These are phyloP conservation scores for Goniozus legneri DNA, from an alignment of 1,140 invertebrate genomes.

Conservation along the genomic window DNA sequence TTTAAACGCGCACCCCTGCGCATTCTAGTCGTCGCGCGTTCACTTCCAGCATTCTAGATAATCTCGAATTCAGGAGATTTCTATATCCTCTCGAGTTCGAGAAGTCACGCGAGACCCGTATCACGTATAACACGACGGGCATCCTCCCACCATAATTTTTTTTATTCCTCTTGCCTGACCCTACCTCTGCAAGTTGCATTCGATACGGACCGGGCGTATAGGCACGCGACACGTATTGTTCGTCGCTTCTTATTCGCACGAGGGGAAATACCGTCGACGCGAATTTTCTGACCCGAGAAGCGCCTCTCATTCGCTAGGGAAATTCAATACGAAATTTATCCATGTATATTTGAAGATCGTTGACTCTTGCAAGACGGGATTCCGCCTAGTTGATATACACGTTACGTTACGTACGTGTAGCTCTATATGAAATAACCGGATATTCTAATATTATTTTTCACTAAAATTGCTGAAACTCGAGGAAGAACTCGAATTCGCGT, in stretches of 20 bases:
- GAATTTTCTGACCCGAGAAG: too few relatives aligned
- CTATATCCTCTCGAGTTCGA: conserved; percentile 24
- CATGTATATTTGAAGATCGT: conserved; percentile 43
- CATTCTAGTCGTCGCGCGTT: too few relatives aligned
- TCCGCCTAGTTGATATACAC: too few relatives aligned
- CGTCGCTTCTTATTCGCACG: conserved; percentile 27
- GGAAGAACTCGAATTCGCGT: too few relatives aligned
- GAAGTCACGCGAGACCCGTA: conserved; percentile 17
- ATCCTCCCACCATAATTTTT: too few relatives aligned
- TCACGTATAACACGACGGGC: too few relatives aligned
- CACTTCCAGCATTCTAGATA: too few relatives aligned
- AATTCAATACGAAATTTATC: conserved; percentile 45
- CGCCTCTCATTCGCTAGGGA: conserved; percentile 38
- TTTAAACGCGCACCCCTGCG: too few relatives aligned
- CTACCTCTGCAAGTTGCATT: conserved; percentile 13
- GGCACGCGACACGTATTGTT: conserved; percentile 21
- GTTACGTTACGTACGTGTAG: too few relatives aligned
- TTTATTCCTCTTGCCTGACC: conserved; percentile 13
- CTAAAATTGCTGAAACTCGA: too few relatives aligned
- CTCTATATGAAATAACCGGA: too few relatives aligned
- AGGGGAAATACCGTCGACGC: conserved; percentile 27
- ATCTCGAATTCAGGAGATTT: conserved; percentile 29
- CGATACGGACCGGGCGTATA: conserved; percentile 15
- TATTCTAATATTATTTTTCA: too few relatives aligned
- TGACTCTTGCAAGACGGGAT: conserved; percentile 8